These are phyloP conservation scores for Poeciliopsis presidionis DNA, from an alignment of 2,797 vertebrate species.

Conservation along the genomic window DNA sequence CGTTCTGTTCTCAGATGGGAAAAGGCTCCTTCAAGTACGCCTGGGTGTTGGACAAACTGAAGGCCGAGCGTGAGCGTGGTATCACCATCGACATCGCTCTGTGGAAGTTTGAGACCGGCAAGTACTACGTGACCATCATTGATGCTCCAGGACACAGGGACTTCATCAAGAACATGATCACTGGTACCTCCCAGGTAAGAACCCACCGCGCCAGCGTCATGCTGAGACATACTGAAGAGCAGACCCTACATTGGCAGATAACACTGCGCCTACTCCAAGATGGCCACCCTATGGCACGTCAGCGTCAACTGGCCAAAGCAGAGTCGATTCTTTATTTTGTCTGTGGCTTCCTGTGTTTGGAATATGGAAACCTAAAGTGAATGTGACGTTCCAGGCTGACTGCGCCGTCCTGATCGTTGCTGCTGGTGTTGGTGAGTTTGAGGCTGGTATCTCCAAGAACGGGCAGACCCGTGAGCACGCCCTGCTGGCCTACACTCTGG, in stretches of 20 bases:
- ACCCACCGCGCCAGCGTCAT: rapidly evolving
- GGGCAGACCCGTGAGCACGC: slow-evolving; percentile 86
- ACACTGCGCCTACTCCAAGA: too few species aligned
- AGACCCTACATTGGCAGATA: too few species aligned
- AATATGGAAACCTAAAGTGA: too few species aligned
- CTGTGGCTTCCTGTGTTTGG: too few species aligned
- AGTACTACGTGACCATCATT: slow-evolving; percentile 85
- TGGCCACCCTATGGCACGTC: too few species aligned
- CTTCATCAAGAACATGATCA: slow-evolving; percentile 90
- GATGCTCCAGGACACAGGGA: slow-evolving; percentile 85
- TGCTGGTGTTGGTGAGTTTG: slow-evolving; percentile 84
- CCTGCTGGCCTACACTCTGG: slow-evolving; percentile 50
- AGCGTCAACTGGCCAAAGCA: too few species aligned
- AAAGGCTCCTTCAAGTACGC: slow-evolving; percentile 88
- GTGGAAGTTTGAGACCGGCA: slow-evolving; percentile 86
- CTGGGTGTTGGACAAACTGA: slow-evolving; percentile 87
- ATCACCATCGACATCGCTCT: slow-evolving; percentile 87
- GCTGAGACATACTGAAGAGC: too few species aligned
- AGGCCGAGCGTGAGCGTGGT: slow-evolving; percentile 84
- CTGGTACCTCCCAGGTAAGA: slow-evolving; percentile 85
- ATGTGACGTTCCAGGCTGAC: slow-evolving; percentile 72
- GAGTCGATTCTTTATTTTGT: too few species aligned
- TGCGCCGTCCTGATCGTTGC: slow-evolving; percentile 85
- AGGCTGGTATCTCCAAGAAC: slow-evolving; percentile 86
- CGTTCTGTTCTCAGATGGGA: slow-evolving; percentile 75